Evolutionary conservation across 1,140 invertebrate genomes (phyloP).

Genomic region (Pseudomyrmex dendroicus): DNA sequence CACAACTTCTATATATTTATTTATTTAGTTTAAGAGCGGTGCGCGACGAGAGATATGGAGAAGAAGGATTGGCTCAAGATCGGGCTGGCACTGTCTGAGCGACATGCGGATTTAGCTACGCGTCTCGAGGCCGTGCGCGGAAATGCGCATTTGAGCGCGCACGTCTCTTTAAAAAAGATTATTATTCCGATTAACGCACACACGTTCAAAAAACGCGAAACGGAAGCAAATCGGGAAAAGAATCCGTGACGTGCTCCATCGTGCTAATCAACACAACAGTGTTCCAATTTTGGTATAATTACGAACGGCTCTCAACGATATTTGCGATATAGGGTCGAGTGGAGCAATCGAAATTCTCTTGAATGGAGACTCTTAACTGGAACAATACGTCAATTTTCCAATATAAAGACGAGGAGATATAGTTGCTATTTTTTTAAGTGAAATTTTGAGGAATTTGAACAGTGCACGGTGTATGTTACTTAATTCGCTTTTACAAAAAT

Average conservation of each 20-base stretch:
- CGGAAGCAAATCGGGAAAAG: background rate
- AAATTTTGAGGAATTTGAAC: background rate
- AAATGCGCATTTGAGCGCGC: background rate
- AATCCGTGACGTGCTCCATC: background rate
- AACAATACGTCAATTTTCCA: slow-evolving; percentile 1
- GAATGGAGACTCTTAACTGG: background rate
- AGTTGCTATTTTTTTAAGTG: background rate
- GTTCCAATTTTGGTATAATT: slow-evolving; percentile 14
- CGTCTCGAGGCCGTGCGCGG: background rate
- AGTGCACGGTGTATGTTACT: too few species aligned
- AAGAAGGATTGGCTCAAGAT: slow-evolving; percentile 57
- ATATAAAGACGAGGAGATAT: background rate
- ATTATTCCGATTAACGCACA: slow-evolving; percentile 6
- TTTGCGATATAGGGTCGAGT: background rate
- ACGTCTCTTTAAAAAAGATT: slow-evolving; percentile 27
- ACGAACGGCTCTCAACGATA: background rate
- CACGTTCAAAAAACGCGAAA: background rate
- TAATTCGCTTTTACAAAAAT: background rate
- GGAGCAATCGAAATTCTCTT: slow-evolving; percentile 3
- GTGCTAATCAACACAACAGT: background rate
- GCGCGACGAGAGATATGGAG: background rate
- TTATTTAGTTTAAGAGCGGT: slow-evolving; percentile 12
- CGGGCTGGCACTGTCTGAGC: slow-evolving; percentile 58
- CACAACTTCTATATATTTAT: slow-evolving; percentile 20
- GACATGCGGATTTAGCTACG: slow-evolving; percentile 58